Conservation (phyloP, 2,888 invertebrate genomes). For the Chironomus riparius region DNA sequence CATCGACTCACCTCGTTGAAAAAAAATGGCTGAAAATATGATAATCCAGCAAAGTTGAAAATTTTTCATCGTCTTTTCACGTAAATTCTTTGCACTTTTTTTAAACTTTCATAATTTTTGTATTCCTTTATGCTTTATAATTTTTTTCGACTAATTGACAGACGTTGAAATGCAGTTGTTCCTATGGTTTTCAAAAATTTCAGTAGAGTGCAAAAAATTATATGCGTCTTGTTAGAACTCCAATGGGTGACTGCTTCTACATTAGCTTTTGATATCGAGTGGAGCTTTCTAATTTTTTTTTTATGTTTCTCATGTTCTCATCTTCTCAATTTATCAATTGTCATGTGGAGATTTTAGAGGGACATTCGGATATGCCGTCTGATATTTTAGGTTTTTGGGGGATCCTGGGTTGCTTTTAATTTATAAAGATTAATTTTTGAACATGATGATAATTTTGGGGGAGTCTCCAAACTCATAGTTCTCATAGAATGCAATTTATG, state of each 20-base stretch:
- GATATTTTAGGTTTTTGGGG: too few relatives aligned
- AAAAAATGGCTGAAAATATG: conserved; percentile 35
- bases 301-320: background rate
- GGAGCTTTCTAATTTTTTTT: background rate
- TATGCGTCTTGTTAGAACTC: background rate
- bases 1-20: conserved; percentile 36
- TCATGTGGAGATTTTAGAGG: background rate
- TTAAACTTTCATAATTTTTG: conserved; percentile 5
- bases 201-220: background rate
- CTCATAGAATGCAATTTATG: too few relatives aligned
- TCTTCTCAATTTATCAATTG: too few relatives aligned
- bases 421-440: too few relatives aligned
- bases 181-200: background rate
- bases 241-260: background rate
- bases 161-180: background rate
- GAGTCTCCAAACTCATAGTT: too few relatives aligned
- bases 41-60: conserved; percentile 22
- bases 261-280: background rate
- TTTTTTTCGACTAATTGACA: background rate
- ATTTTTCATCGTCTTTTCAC: conserved; percentile 24
- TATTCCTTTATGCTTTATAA: background rate
- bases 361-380: too few relatives aligned
- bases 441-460: too few relatives aligned
- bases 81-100: background rate
- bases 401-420: too few relatives aligned